phyloP scores from a whole-genome alignment of 2,797 vertebrate species.

The Choloepus didactylus region DNA sequence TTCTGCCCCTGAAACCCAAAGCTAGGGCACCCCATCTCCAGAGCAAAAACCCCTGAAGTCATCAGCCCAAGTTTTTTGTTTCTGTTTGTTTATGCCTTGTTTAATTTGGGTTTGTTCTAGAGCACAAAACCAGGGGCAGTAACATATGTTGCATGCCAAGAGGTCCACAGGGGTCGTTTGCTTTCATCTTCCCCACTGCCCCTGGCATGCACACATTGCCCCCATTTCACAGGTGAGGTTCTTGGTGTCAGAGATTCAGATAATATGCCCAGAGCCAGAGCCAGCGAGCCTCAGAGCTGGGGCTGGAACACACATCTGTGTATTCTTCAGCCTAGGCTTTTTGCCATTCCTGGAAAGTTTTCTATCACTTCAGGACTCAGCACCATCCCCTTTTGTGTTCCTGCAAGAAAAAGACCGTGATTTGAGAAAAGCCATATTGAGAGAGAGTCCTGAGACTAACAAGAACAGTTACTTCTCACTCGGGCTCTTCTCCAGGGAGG shows the following conservation, averaged over 20 bases:
- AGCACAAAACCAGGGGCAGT: background rate
- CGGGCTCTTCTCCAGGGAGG: background rate
- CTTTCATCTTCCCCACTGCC: background rate
- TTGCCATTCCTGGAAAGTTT: too few species aligned
- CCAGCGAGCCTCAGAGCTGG: background rate
- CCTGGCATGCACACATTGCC: background rate
- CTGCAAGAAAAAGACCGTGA: background rate
- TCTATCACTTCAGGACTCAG: rapidly evolving
- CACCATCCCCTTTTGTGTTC: background rate
- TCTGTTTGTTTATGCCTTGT: background rate
- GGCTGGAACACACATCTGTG: background rate
- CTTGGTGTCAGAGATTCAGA: background rate
- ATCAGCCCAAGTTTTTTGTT: background rate
- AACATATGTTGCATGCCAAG: background rate
- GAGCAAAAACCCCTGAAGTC: background rate
- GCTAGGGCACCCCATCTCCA: background rate
- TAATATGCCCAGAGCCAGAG: background rate
- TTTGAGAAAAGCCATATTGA: background rate
- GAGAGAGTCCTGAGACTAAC: background rate
- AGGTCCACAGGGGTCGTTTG: rapidly evolving
- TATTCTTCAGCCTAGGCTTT: background rate
- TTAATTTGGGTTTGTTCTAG: background rate
- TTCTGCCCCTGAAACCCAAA: background rate
- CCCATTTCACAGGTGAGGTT: background rate
- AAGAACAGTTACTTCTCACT: rapidly evolving